Conservation (phyloP, 2,888 invertebrate species). For the Poecilobothrus nobilitatus region DNA sequence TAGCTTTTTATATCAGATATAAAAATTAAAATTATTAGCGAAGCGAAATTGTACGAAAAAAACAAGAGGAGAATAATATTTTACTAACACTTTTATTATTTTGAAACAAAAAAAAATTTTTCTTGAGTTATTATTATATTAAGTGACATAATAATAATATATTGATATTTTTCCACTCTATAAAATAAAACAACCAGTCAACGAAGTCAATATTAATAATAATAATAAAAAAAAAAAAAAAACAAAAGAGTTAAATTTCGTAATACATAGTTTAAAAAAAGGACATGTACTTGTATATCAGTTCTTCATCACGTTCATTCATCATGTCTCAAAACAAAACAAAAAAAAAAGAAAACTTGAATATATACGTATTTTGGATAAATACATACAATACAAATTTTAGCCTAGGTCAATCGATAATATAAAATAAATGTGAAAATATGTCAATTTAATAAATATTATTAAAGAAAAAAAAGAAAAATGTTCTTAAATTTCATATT, state of each 20-base stretch:
- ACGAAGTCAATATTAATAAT: not conserved
- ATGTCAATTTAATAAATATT: not conserved
- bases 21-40: no score
- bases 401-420: slow-evolving; percentile 1
- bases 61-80: no score
- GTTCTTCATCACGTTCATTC: not conserved
- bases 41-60: no score
- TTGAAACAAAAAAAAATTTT: no score
- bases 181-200: not conserved
- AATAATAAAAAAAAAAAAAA: not conserved
- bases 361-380: no score
- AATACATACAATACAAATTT: not conserved
- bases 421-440: not conserved
- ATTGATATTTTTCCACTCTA: not conserved
- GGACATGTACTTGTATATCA: not conserved
- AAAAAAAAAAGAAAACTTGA: no score
- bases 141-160: not conserved
- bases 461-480: not conserved
- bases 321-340: not conserved
- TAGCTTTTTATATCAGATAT: no score
- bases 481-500: not conserved
- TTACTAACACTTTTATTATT: no score
- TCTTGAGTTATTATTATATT: not conserved
- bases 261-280: not conserved
- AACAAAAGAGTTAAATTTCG: not conserved